These are phyloP conservation scores for Elymnias hypermnestra DNA, from an alignment of 1,140 invertebrate genomes.

Conservation along the genomic window DNA sequence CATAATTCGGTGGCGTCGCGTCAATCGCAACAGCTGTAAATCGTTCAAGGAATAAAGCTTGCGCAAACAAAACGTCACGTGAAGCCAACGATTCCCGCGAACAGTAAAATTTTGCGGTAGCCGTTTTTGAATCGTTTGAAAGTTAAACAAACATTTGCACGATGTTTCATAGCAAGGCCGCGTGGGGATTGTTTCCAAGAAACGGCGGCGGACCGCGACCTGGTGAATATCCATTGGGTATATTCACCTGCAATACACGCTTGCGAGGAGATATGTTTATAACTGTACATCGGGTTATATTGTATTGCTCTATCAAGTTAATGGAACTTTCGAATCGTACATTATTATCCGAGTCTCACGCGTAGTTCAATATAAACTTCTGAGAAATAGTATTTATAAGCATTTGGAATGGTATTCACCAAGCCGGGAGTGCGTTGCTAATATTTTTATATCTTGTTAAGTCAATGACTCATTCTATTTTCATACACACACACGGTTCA, in stretches of 20 bases:
- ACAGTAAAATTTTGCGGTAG: slow-evolving; percentile 61
- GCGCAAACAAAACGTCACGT: slow-evolving; percentile 56
- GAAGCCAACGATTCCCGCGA: slow-evolving; percentile 43
- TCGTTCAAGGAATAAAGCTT: slow-evolving; percentile 49
- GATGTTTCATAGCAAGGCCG: slow-evolving; percentile 62
- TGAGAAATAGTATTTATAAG: slow-evolving; percentile 37
- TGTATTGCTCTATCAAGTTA: slow-evolving; percentile 6
- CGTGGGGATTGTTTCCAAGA: slow-evolving; percentile 49
- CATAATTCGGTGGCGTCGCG: slow-evolving; percentile 28
- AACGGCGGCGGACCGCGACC: slow-evolving; percentile 30
- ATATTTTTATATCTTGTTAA: slow-evolving; percentile 39
- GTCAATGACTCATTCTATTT: slow-evolving; percentile 24
- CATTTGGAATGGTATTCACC: slow-evolving; percentile 29
- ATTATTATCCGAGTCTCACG: slow-evolving; percentile 3
- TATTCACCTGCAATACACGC: slow-evolving; percentile 16
- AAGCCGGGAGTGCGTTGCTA: slow-evolving; percentile 39
- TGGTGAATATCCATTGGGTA: slow-evolving; percentile 35
- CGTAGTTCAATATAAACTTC: slow-evolving; percentile 28
- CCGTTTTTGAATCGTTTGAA: slow-evolving; percentile 62
- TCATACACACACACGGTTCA: not conserved
- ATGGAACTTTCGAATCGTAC: slow-evolving; percentile 11
- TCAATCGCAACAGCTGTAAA: slow-evolving; percentile 42
- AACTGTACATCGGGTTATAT: slow-evolving; percentile 9
- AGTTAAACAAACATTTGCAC: slow-evolving; percentile 62
- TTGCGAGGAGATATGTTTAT: slow-evolving; percentile 11